A percentile compares a stretch with the other conserved stretches of the same genome.
These are phyloP conservation scores for Drosophila ambigua DNA, from an alignment of 1,140 invertebrate species.

Conservation along the genomic window DNA sequence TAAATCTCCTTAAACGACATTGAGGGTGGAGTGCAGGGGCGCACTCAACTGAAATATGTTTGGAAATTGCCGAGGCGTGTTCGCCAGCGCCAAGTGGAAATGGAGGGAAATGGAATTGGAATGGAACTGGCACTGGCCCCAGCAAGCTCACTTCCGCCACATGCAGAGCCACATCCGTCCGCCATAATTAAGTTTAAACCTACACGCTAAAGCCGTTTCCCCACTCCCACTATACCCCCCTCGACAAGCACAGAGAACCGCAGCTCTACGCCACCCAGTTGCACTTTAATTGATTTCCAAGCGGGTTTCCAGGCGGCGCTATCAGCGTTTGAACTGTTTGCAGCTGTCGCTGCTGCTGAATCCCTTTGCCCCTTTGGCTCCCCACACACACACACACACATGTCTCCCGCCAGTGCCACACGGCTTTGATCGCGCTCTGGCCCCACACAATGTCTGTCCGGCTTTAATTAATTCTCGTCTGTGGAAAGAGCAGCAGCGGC, in stretches of 20 bases:
- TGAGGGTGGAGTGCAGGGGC: conserved; percentile 24
- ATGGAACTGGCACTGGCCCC: neutral
- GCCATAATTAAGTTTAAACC: conserved; percentile 76
- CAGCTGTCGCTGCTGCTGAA: conserved; percentile 33
- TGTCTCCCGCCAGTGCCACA: neutral
- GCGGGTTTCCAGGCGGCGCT: conserved; percentile 54
- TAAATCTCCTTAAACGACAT: conserved; percentile 49
- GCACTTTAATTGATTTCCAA: conserved; percentile 78
- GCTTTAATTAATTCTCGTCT: no score
- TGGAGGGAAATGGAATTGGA: conserved; percentile 7
- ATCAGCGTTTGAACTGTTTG: conserved; percentile 64
- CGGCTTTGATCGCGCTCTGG: neutral
- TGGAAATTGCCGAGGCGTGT: conserved; percentile 75
- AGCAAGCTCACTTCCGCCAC: conserved; percentile 47
- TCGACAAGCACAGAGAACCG: neutral
- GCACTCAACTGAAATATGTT: conserved; percentile 74
- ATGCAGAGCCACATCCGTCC: conserved; percentile 72
- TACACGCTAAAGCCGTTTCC: conserved; percentile 17
- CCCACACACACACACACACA: no score
- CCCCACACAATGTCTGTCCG: no score
- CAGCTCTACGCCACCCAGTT: conserved; percentile 16
- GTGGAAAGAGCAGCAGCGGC: no score
- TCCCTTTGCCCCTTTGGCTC: conserved; percentile 8
- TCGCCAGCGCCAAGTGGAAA: conserved; percentile 55
- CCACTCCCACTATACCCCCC: conserved; percentile 3